phyloP scores from a whole-genome alignment of 2,888 invertebrate genomes.

The Scotopteryx bipunctaria region DNA sequence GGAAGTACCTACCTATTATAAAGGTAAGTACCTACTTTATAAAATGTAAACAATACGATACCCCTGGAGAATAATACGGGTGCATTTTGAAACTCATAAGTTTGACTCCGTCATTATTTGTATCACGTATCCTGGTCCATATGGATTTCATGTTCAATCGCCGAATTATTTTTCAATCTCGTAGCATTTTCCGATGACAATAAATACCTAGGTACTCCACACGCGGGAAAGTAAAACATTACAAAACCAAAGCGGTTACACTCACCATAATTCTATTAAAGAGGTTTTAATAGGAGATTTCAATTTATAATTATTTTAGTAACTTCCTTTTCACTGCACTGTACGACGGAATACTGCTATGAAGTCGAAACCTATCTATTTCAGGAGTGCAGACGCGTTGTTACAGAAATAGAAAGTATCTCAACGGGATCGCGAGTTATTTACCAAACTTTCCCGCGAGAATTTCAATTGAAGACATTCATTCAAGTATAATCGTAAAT shows the following conservation, averaged over 20 bases:
- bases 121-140: slow-evolving; percentile 59
- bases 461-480: too few species aligned
- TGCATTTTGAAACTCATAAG: slow-evolving; percentile 22
- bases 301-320: slow-evolving; percentile 15
- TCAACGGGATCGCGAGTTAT: slow-evolving; percentile 50
- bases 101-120: slow-evolving; percentile 37
- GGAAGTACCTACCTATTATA: background rate
- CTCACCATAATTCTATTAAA: slow-evolving; percentile 46
- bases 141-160: slow-evolving; percentile 57
- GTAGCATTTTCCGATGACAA: background rate
- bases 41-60: slow-evolving; percentile 9
- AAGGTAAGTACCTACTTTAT: background rate
- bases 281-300: slow-evolving; percentile 11
- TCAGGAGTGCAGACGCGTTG: slow-evolving; percentile 67
- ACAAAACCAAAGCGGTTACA: slow-evolving; percentile 36
- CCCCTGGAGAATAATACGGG: slow-evolving; percentile 14
- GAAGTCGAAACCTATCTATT: slow-evolving; percentile 68
- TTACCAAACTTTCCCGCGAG: slow-evolving; percentile 60
- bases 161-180: background rate
- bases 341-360: slow-evolving; percentile 51
- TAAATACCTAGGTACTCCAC: background rate
- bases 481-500: too few species aligned
- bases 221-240: slow-evolving; percentile 9
- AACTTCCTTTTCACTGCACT: slow-evolving; percentile 35
- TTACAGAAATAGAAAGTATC: slow-evolving; percentile 67